Evolutionary conservation across 2,888 invertebrate genomes (phyloP).

Genomic region (Athrips mouffetella): DNA sequence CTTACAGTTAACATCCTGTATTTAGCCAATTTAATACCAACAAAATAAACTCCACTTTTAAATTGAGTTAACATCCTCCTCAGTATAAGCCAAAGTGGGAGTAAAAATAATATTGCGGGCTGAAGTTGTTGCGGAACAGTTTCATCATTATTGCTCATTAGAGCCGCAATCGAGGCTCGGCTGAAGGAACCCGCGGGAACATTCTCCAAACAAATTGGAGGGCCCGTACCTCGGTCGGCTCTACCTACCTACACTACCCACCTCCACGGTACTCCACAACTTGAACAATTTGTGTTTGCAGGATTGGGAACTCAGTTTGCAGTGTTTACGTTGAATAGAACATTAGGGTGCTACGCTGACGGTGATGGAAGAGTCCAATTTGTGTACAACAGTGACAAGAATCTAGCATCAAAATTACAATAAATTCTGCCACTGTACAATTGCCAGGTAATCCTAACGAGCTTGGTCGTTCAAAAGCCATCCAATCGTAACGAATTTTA

Average conservation of each 20-base stretch:
- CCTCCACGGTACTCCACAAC: background rate
- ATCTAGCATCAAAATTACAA: no score
- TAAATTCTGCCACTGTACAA: no score
- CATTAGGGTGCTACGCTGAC: no score
- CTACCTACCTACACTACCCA: background rate
- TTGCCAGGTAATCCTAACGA: no score
- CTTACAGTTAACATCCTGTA: no score
- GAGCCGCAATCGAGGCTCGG: constrained; percentile 64
- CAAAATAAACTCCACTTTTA: background rate
- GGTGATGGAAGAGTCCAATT: no score
- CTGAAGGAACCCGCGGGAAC: constrained; percentile 48
- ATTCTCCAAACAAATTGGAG: constrained; percentile 57
- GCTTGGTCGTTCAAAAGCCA: no score
- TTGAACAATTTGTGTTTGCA: background rate
- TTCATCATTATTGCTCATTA: constrained; percentile 71
- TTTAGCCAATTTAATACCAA: no score
- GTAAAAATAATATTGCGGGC: constrained; percentile 39
- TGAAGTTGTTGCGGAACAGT: constrained; percentile 42
- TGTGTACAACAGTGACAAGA: no score
- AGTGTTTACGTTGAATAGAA: no score
- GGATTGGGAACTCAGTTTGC: no score
- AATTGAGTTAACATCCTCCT: constrained; percentile 14
- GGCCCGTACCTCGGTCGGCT: constrained; percentile 28
- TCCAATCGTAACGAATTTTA: no score
- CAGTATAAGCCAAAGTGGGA: constrained; percentile 33